Evolutionary conservation across 2,797 vertebrate species (phyloP).

Genomic region (Sebastolobus alascanus): DNA sequence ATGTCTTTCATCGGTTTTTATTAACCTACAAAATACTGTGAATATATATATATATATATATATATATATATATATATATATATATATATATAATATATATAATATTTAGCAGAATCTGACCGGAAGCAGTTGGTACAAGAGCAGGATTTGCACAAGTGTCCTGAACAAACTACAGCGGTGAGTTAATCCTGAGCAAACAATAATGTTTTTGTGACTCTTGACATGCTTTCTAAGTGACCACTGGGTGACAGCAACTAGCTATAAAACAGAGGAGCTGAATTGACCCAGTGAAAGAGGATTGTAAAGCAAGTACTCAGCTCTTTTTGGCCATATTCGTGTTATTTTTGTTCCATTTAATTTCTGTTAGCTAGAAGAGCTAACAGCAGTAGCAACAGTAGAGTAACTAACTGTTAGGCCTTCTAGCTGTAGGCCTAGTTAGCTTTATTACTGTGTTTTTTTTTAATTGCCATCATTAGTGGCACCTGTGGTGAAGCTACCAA

Average conservation of each 20-base stretch:
- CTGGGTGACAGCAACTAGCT: conserved; percentile 68
- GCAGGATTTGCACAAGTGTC: background rate
- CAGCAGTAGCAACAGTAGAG: background rate
- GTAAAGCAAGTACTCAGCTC: too few relatives aligned
- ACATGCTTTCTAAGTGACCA: conserved; percentile 37
- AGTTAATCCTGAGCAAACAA: background rate
- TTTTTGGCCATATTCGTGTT: background rate
- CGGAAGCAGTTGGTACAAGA: background rate
- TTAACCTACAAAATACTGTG: too few relatives aligned
- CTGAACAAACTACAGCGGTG: conserved; percentile 12
- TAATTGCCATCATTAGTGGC: background rate
- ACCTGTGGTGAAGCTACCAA: too few relatives aligned
- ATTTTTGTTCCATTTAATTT: background rate
- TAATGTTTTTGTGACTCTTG: background rate
- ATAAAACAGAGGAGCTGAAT: background rate
- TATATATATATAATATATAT: too few relatives aligned
- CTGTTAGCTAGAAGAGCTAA: background rate
- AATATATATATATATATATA: too few relatives aligned
- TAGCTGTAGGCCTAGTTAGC: background rate
- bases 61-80: too few relatives aligned
- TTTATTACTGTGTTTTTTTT: background rate
- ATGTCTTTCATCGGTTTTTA: background rate
- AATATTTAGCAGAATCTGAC: background rate
- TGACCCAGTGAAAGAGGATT: too few relatives aligned
- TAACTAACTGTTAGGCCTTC: background rate